A percentile compares a stretch with the other conserved stretches of the same genome.
These are phyloP conservation scores for Drosophila rubida DNA, from an alignment of 2,888 invertebrate species.

Conservation along the genomic window DNA sequence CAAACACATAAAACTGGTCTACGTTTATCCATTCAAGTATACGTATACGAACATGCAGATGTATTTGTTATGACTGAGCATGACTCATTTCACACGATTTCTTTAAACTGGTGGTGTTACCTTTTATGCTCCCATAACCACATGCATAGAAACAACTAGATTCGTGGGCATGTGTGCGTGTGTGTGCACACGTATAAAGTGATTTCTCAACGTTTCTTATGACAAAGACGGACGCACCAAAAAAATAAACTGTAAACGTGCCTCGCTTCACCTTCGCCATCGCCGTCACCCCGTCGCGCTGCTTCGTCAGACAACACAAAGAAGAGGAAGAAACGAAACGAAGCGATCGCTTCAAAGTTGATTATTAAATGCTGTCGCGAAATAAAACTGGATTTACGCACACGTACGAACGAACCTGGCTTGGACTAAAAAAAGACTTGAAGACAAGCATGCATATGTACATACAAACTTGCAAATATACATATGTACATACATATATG, in stretches of 20 bases:
- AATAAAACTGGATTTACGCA: slow-evolving; percentile 57
- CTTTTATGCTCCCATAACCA: slow-evolving; percentile 17
- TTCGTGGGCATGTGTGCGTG: background rate
- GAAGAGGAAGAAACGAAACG: slow-evolving; percentile 29
- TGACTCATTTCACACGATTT: slow-evolving; percentile 54
- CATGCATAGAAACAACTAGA: slow-evolving; percentile 9
- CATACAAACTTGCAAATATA: background rate
- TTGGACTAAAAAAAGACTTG: background rate
- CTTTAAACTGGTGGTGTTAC: slow-evolving; percentile 47
- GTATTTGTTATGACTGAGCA: slow-evolving; percentile 5
- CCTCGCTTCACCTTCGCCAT: slow-evolving; percentile 32
- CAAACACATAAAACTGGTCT: slow-evolving; percentile 30
- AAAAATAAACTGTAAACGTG: slow-evolving; percentile 45
- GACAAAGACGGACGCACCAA: slow-evolving; percentile 28
- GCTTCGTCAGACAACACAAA: slow-evolving; percentile 10
- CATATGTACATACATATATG: background rate
- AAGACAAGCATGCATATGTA: background rate
- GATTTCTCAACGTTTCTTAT: slow-evolving; percentile 25
- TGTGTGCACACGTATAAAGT: background rate
- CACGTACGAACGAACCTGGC: slow-evolving; percentile 6
- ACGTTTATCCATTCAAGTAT: background rate
- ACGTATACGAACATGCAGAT: background rate
- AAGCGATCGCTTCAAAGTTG: slow-evolving; percentile 29
- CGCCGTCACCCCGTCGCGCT: background rate
- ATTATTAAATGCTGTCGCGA: slow-evolving; percentile 39